Base-by-base conservation (phyloP, 2,797 vertebrate species). In the Manis crassicaudata region DNA sequence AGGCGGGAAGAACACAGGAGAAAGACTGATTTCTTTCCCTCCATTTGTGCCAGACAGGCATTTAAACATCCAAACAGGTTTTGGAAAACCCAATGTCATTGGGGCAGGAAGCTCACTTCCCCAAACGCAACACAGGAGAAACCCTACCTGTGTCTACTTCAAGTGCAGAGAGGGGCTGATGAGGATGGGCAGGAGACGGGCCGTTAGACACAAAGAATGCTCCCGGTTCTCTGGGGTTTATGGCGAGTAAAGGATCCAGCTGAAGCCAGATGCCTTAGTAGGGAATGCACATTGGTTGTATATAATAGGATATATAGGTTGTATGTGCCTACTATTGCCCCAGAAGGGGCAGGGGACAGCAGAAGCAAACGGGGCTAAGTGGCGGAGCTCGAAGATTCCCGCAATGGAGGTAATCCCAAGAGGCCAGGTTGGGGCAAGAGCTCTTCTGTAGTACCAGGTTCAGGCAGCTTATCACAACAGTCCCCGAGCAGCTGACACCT, bases 21-120 rank as follows among this genome's bases (percentile, higher is more conserved):
- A 91, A 90, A 85, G 25, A 52, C 1, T 37, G 54, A 54, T 56
- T 20, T 87, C 94, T 91, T 75, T 9, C 70, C 27, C 70, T 10
- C 23, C 1, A 10, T 18, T 16, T 77, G 60, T 58, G 52, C 29
- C 43, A 82, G 60, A 14, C 62, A 76, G 67, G 50, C 7, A 37
- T 35, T 63, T 75, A 46, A 89, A 80, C 62, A 52, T 77, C 37
- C 56, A 86, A 32, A 35, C n/a, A 20, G 68, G 11, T 56, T 40
- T 68, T 4, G 54, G 32, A 70, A 43, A 27, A 23, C 58, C 20
- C n/a, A 81, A 40, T 16, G 56, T 23, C 13, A 3, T 1, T 9
- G 21, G 25, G 8, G n/a, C 35, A 56, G 68, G 77, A 46, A 73
- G 40, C 16, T 93, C 60, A 58, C 25, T 79, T 79, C 8, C 58